These are phyloP conservation scores for Rotaria socialis DNA, from an alignment of 2,888 invertebrate species.

Conservation along the genomic window DNA sequence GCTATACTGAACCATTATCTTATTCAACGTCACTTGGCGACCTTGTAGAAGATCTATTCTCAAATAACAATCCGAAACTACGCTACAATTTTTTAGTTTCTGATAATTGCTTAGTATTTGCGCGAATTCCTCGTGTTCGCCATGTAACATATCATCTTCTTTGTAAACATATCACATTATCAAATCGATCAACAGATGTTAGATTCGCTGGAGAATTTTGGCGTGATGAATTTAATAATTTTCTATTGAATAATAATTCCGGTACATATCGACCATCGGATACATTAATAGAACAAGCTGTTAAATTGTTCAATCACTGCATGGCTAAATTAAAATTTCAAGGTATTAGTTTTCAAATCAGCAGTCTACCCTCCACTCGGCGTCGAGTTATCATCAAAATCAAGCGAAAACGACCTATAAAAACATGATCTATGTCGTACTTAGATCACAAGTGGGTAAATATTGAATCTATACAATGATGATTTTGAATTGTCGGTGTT, in stretches of 20 bases:
- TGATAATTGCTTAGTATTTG: background rate
- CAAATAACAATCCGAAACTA: background rate
- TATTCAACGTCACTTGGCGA: background rate
- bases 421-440: no score
- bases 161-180: conserved; percentile 5
- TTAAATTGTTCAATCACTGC: background rate
- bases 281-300: background rate
- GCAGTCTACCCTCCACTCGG: background rate
- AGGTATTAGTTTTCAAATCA: background rate
- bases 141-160: background rate
- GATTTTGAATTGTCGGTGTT: no score
- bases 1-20: background rate
- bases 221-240: background rate
- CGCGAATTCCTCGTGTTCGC: background rate
- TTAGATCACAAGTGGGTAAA: no score
- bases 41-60: background rate
- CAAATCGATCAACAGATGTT: background rate
- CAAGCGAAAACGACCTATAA: no score
- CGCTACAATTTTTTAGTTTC: background rate
- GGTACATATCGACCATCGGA: conserved; percentile 2
- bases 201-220: conserved; percentile 16
- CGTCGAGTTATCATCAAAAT: background rate
- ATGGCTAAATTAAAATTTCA: background rate
- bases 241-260: background rate
- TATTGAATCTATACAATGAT: no score